Conservation (phyloP, 2,888 invertebrate species). For the Heterodera filipjevi region DNA sequence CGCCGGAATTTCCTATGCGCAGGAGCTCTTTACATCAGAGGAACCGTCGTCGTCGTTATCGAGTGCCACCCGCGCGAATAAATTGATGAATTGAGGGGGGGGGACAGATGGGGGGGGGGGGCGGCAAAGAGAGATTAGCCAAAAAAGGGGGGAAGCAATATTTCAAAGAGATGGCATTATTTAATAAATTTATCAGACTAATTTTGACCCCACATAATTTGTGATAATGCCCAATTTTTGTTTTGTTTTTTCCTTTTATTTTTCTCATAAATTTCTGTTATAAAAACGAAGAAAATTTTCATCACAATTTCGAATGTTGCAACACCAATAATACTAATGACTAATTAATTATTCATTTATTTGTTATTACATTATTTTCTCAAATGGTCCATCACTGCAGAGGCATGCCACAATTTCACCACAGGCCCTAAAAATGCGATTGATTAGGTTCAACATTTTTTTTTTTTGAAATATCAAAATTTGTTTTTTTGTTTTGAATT, state of each 20-base stretch:
- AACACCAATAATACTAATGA: too few species aligned
- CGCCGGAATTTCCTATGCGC: neutral
- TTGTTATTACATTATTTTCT: neutral
- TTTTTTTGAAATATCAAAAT: too few species aligned
- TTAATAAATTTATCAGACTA: too few species aligned
- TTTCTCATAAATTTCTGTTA: too few species aligned
- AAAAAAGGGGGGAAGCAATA: neutral
- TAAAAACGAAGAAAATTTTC: too few species aligned
- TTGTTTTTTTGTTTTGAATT: too few species aligned
- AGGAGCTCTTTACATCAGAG: neutral
- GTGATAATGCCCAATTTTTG: too few species aligned
- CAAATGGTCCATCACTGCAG: neutral
- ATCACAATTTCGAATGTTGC: neutral
- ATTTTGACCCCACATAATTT: too few species aligned
- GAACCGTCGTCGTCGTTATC: neutral
- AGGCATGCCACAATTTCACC: neutral
- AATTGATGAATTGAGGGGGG: neutral
- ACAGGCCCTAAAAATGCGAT: neutral
- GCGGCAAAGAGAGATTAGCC: neutral
- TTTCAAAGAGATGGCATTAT: too few species aligned
- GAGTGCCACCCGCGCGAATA: conserved; percentile 6
- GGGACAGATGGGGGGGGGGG: neutral
- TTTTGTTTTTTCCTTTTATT: too few species aligned
- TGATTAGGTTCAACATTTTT: neutral
- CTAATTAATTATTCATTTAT: too few species aligned